Evolutionary conservation across 1,140 invertebrate species (phyloP).

Genomic region (Eurosta solidaginis): DNA sequence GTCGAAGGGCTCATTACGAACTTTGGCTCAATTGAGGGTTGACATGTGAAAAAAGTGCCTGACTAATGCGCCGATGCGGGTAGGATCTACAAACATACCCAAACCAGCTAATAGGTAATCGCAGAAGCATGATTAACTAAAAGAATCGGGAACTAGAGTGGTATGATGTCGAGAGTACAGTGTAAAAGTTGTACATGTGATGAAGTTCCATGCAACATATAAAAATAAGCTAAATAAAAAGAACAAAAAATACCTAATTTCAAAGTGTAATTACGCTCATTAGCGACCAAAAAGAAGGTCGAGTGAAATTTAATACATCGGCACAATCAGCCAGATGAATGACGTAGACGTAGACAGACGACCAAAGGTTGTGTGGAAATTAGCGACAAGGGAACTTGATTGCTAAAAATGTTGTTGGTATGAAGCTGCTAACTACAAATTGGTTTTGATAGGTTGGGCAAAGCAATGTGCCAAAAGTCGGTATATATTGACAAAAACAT

Average conservation of each 20-base stretch:
- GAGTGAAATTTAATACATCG: constrained; percentile 20
- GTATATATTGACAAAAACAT: background rate
- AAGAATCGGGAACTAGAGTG: background rate
- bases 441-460: background rate
- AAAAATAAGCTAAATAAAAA: background rate
- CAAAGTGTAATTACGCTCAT: constrained; percentile 23
- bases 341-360: background rate
- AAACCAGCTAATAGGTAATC: background rate
- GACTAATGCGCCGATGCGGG: background rate
- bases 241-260: constrained; percentile 1
- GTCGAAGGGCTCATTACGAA: background rate
- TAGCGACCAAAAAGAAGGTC: background rate
- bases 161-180: background rate
- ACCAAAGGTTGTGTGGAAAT: background rate
- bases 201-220: background rate
- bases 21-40: background rate
- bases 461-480: constrained; percentile 4
- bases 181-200: background rate
- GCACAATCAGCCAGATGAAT: background rate
- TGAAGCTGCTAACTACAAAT: background rate
- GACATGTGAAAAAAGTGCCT: background rate
- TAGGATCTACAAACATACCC: background rate
- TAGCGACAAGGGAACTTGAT: background rate
- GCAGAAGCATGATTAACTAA: background rate
- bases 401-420: background rate